These are phyloP conservation scores for Apoderus coryli DNA, from an alignment of 2,888 invertebrate species.

Conservation along the genomic window DNA sequence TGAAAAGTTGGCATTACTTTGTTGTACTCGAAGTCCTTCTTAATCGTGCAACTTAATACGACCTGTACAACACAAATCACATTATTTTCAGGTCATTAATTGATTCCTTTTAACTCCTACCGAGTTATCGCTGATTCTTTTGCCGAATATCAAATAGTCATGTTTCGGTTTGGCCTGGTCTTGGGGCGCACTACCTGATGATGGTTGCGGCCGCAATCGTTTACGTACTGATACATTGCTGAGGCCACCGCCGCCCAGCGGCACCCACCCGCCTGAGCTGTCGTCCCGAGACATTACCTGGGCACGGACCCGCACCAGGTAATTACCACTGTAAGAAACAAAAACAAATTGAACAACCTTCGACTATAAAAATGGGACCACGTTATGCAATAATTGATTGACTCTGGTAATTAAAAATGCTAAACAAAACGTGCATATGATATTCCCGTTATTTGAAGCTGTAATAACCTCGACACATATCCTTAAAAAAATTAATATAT, in stretches of 20 bases:
- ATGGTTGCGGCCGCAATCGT: constrained; percentile 39
- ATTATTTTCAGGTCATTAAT: too few relatives aligned
- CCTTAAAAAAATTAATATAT: too few relatives aligned
- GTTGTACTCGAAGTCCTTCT: constrained; percentile 92
- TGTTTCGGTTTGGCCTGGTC: constrained; percentile 44
- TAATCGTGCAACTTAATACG: constrained; percentile 86
- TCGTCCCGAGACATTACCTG: constrained; percentile 99
- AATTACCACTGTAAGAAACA: constrained; percentile 64
- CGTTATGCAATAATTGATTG: too few relatives aligned
- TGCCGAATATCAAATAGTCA: constrained; percentile 88
- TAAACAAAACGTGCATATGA: too few relatives aligned
- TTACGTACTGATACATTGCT: constrained; percentile 85
- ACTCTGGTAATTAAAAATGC: too few relatives aligned
- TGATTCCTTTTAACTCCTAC: too few relatives aligned
- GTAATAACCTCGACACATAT: too few relatives aligned
- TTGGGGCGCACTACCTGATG: constrained; percentile 26
- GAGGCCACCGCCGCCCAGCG: constrained; percentile 84
- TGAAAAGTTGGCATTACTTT: constrained; percentile 98
- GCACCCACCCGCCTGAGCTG: constrained; percentile 91
- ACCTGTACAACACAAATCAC: too few relatives aligned
- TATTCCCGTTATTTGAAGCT: too few relatives aligned
- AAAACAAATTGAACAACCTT: too few relatives aligned
- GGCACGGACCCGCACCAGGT: constrained; percentile 93
- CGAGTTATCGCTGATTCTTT: constrained; percentile 82
- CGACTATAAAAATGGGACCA: too few relatives aligned